Base-by-base conservation (phyloP, 2,888 invertebrate genomes). In the Encarsia formosa region DNA sequence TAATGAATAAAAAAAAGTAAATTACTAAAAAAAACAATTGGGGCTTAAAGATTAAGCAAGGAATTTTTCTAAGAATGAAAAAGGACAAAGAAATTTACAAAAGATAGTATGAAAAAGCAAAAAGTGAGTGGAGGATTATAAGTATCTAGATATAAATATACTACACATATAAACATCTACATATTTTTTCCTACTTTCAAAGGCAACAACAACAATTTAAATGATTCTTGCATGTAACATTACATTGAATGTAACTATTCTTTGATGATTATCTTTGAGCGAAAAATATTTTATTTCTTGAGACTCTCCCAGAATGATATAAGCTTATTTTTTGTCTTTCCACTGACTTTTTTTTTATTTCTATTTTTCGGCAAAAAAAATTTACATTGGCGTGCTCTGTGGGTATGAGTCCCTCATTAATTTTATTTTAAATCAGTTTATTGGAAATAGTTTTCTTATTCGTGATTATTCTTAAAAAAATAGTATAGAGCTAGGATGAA, bases 181-280 rank as follows among this genome's bases (percentile, higher is more conserved):
- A 69, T 68, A 67, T 67, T 67, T 54, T 67, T 68, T 65, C 65
- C 68, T 67, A 68, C 63, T 67, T 69, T 67, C 61, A 61, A 68
- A 63, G 57, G n/a, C 60, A 63, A 66, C 60, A n/a, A n/a, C n/a
- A n/a, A n/a, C n/a, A n/a, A n/a, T n/a, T n/a, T n/a, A n/a, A n/a
- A n/a, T n/a, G n/a, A n/a, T n/a, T n/a, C n/a, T n/a, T n/a, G n/a
- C n/a, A n/a, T n/a, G n/a, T n/a, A n/a, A n/a, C n/a, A n/a, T n/a
- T n/a, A n/a, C n/a, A n/a, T n/a, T n/a, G n/a, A n/a, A n/a, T n/a
- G n/a, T n/a, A n/a, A n/a, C n/a, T n/a, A n/a, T n/a, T n/a, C n/a
- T n/a, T n/a, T n/a, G n/a, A 32, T n/a, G 32, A 32, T 32, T 32
- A n/a, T 32, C 5, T 32, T 32, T 35, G 2, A 8, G 5, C 6